Conservation (phyloP, 2,797 vertebrate genomes). For the Clarias laeviceps region DNA sequence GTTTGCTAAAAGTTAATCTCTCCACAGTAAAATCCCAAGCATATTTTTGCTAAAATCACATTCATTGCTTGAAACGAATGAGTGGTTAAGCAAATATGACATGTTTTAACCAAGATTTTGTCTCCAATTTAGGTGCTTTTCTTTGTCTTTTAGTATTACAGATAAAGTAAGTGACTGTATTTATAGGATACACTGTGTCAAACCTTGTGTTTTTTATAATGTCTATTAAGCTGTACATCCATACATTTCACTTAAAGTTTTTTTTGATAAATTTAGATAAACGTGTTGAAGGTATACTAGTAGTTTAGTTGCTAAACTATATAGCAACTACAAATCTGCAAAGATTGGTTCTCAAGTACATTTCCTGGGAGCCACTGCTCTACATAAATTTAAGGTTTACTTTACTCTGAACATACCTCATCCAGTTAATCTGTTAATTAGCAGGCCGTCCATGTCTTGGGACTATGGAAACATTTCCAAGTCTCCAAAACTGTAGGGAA, state of each 20-base stretch:
- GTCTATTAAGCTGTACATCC: not conserved
- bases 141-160: not conserved
- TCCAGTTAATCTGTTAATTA: not conserved
- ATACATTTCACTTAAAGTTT: not conserved
- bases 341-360: not conserved
- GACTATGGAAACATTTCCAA: not conserved
- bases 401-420: not conserved
- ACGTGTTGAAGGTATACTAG: not conserved
- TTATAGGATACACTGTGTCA: not conserved
- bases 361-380: not conserved
- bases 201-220: not conserved
- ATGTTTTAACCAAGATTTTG: no score
- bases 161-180: not conserved
- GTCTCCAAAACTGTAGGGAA: not conserved
- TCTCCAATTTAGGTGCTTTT: not conserved
- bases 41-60: no score
- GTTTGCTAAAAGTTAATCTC: no score
- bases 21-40: no score
- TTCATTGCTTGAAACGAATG: no score
- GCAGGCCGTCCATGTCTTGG: not conserved
- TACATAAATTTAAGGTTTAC: not conserved
- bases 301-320: no score
- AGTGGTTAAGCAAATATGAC: no score
- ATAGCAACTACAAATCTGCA: not conserved
- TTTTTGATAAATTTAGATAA: not conserved